These are phyloP conservation scores for Laupala kohalensis DNA, from an alignment of 1,140 invertebrate genomes.

Conservation along the genomic window DNA sequence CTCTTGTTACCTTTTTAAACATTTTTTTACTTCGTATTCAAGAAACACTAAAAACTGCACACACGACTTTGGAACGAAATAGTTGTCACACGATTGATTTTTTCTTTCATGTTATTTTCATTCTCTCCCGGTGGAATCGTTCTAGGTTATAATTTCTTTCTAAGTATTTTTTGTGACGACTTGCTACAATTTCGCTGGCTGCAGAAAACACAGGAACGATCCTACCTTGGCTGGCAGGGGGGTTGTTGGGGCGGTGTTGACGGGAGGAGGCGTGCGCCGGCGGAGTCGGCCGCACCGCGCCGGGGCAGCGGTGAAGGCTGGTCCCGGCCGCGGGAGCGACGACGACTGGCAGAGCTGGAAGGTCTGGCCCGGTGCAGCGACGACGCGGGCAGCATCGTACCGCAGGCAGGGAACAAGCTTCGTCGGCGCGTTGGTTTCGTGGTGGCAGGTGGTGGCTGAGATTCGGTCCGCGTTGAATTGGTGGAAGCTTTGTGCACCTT, in stretches of 20 bases:
- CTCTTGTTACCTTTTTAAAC: not conserved
- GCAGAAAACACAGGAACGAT: slow-evolving; percentile 6
- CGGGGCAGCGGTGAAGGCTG: slow-evolving; percentile 13
- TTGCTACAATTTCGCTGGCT: not conserved
- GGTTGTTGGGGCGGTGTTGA: not conserved
- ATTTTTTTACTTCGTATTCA: slow-evolving; percentile 1
- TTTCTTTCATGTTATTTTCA: slow-evolving; percentile 3
- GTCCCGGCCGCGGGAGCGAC: slow-evolving; percentile 14
- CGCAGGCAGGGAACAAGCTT: not conserved
- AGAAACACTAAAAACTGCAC: slow-evolving; percentile 7
- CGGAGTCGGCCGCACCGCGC: slow-evolving; percentile 19
- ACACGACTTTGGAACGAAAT: slow-evolving; percentile 6
- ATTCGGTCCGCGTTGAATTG: not conserved
- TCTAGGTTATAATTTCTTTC: not conserved
- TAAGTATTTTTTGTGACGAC: not conserved
- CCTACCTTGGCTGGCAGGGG: slow-evolving; percentile 9
- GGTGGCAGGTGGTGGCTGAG: not conserved
- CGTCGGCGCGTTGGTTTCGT: not conserved
- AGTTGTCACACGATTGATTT: not conserved
- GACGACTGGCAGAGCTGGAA: no score
- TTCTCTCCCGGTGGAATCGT: not conserved
- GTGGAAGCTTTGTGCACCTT: not conserved
- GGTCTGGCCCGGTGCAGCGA: no score
- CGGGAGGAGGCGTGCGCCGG: not conserved
- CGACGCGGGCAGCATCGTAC: no score